These are phyloP conservation scores for Bungarus multicinctus DNA, from an alignment of 2,113 vertebrate genomes.

Conservation along the genomic window DNA sequence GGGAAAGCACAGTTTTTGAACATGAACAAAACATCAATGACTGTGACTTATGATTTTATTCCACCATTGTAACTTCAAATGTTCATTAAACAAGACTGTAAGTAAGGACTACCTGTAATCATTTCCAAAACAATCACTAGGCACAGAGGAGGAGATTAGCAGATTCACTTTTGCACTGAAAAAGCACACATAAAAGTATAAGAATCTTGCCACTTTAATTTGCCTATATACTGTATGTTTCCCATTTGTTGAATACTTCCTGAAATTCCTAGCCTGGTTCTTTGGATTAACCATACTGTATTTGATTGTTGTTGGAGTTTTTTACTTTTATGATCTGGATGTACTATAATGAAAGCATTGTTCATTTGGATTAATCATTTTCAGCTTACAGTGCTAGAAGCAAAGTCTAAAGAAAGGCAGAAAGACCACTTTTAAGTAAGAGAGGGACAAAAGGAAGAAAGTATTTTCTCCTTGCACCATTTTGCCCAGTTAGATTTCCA, in stretches of 20 bases:
- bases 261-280: background rate
- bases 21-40: background rate
- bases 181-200: background rate
- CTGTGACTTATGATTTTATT: background rate
- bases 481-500: background rate
- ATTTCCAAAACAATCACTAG: background rate
- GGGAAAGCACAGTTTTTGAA: background rate
- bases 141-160: background rate
- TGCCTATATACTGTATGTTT: background rate
- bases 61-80: background rate
- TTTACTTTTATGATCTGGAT: background rate
- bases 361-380: background rate
- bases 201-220: background rate
- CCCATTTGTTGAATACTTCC: background rate
- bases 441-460: background rate
- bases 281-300: background rate
- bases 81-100: background rate
- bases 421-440: background rate
- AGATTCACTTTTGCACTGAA: background rate
- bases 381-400: background rate
- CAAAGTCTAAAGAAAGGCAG: background rate
- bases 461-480: background rate
- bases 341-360: background rate
- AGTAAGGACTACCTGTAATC: background rate
- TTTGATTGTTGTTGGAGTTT: background rate